Percentiles rank a stretch among this genome's conserved stretches.
These are phyloP conservation scores for Heliornis fulica DNA, from an alignment of 2,113 vertebrate species.

Conservation along the genomic window DNA sequence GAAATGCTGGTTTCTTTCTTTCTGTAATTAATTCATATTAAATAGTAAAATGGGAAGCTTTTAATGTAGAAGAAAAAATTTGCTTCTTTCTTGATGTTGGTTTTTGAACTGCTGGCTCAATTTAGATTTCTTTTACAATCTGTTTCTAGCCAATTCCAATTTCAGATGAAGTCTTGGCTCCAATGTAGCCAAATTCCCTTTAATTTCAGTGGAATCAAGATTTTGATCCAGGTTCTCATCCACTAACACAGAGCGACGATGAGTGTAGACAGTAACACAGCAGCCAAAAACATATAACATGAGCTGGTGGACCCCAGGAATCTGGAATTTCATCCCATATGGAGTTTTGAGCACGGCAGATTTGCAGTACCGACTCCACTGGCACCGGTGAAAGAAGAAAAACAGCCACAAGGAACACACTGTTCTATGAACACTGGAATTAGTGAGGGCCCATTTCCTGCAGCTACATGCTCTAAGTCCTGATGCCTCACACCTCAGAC, in stretches of 20 bases:
- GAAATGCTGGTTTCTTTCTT: neutral
- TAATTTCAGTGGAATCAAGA: conserved; percentile 27
- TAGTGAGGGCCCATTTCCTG: neutral
- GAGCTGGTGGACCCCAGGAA: conserved; percentile 4
- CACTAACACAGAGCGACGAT: neutral
- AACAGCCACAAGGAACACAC: neutral
- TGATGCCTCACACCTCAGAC: neutral
- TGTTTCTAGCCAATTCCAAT: conserved; percentile 34
- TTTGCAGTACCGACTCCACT: neutral
- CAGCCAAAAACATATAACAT: conserved; percentile 10
- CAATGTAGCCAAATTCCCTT: conserved; percentile 13
- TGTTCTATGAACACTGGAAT: neutral
- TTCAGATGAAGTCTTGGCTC: conserved; percentile 33
- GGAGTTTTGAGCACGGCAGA: neutral
- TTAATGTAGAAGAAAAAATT: neutral
- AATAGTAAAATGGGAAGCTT: neutral
- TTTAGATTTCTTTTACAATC: conserved; percentile 33
- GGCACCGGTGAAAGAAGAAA: neutral
- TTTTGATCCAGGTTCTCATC: conserved; percentile 19
- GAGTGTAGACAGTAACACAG: neutral
- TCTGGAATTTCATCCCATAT: conserved; percentile 12
- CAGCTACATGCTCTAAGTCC: neutral
- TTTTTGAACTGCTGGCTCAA: conserved; percentile 21
- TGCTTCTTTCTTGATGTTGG: neutral
- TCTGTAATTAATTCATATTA: neutral